These are phyloP conservation scores for Tapirus terrestris DNA, from an alignment of 2,113 vertebrate genomes.

Conservation along the genomic window DNA sequence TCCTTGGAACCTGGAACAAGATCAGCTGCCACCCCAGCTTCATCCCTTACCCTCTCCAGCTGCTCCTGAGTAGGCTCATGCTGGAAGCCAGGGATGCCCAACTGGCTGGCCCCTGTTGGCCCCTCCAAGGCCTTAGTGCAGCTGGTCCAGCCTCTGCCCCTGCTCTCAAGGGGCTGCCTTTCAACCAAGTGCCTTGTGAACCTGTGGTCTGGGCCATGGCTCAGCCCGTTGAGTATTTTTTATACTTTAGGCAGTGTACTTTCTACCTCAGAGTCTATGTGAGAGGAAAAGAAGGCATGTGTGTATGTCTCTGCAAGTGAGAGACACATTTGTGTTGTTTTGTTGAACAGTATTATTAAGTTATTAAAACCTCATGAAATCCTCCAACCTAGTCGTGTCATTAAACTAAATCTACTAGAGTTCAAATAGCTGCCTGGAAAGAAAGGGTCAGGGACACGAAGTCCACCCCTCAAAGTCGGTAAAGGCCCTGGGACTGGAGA, in stretches of 20 bases:
- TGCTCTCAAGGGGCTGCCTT: not conserved
- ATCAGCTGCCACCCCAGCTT: not conserved
- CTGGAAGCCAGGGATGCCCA: not conserved
- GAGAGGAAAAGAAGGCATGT: not conserved
- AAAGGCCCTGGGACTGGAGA: not conserved
- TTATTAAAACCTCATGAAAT: conserved; percentile 67
- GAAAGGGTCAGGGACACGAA: not conserved
- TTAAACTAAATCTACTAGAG: not conserved
- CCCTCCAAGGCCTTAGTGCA: not conserved
- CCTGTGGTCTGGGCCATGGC: not conserved
- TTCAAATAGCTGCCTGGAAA: not conserved
- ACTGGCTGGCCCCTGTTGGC: not conserved
- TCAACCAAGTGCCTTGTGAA: conserved; percentile 14
- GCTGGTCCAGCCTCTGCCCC: not conserved
- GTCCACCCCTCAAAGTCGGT: not conserved
- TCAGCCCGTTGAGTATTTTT: not conserved
- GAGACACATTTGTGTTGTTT: not conserved
- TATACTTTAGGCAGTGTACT: not conserved
- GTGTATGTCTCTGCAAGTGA: not conserved
- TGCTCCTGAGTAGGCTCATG: not conserved
- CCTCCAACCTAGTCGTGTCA: not conserved
- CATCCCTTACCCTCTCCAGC: not conserved
- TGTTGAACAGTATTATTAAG: conserved; percentile 67
- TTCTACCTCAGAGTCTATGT: conserved; percentile 69
- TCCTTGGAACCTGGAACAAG: not conserved